Evolutionary conservation across 2,888 invertebrate genomes (phyloP), one percentile per base, ranked within the genome.

Genomic region (Drosophila bunnanda): DNA sequence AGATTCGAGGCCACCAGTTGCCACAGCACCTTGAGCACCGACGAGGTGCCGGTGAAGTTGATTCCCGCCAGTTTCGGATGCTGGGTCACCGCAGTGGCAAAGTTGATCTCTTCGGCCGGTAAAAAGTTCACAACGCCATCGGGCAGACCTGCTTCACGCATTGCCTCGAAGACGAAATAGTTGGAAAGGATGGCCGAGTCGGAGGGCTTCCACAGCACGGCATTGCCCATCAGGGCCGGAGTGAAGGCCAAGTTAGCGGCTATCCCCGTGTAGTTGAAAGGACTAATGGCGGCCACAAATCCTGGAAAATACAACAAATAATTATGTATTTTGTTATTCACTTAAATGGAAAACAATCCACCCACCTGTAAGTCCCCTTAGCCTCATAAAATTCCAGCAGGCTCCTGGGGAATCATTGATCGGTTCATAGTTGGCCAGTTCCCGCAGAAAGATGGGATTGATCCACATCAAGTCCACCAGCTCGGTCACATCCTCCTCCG

Each of bases 221-320:
- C 95, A 91, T 98, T 99, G 9, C 99, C 99, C 95, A 97, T 96
- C 20, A 97, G 93, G 5, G 97, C 96, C 0, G 97, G 97, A 0
- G 97, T 96, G 89, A 96, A 97, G 0, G 96, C 96, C 75, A 99
- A 94, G 93, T 99, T 99, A 25, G 98, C 99, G 53, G 98, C 99
- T 84, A 99, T 99, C 3, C 99, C 99, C 12, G 99, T 99, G 91
- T 99, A 99, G 93, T 99, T 99, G 92, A 99, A 99, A 0, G 99
- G 99, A 60, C 98, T 97, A 7, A 99, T 95, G 0, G 99, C 98
- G 1, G 99, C 99, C 82, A 99, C 95, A 92, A 99, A 99, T 8
- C 99, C 99, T 64, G 32, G 0, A 13, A 34, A 9, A 15, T 1
- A 6, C 0, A 15, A n/a, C n/a, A 2, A 6, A 10, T 20, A 4